These are phyloP conservation scores for Symphodus melops DNA, from an alignment of 2,113 vertebrate genomes.

Conservation along the genomic window DNA sequence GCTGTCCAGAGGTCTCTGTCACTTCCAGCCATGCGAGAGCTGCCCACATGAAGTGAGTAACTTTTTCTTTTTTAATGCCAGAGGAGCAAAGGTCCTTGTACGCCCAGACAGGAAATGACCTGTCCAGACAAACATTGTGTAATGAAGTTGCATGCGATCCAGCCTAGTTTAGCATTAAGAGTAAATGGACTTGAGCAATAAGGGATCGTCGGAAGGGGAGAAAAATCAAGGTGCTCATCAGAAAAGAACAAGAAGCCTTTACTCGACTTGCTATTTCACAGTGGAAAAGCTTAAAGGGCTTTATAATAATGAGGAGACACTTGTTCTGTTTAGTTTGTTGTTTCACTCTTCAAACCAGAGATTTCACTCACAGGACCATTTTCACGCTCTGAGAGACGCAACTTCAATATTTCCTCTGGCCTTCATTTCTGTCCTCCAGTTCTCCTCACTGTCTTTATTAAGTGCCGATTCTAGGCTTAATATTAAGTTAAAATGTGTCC, in stretches of 20 bases:
- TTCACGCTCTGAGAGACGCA: slow-evolving; percentile 1
- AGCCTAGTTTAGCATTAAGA: slow-evolving; percentile 16
- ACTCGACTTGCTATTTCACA: neutral
- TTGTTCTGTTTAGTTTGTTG: neutral
- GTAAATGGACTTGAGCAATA: slow-evolving; percentile 9
- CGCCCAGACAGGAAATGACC: slow-evolving; percentile 48
- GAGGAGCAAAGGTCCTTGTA: slow-evolving; percentile 31
- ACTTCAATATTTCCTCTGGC: neutral
- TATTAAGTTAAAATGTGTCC: too few relatives aligned
- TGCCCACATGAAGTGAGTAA: slow-evolving; percentile 90
- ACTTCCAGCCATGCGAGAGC: slow-evolving; percentile 85
- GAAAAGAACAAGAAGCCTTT: neutral
- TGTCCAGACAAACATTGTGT: slow-evolving; percentile 45
- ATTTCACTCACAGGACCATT: slow-evolving; percentile 8
- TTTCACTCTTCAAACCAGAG: slow-evolving; percentile 19
- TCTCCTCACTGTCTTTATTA: too few relatives aligned
- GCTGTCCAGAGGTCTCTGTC: slow-evolving; percentile 85
- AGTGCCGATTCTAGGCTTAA: too few relatives aligned
- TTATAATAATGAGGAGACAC: neutral
- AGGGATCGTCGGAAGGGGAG: neutral
- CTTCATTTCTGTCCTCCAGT: neutral
- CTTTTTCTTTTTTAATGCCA: neutral
- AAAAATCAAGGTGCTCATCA: neutral
- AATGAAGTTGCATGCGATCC: slow-evolving; percentile 21
- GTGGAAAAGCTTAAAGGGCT: neutral